Conservation (phyloP, 2,888 invertebrate genomes). For the Nebria salina region DNA sequence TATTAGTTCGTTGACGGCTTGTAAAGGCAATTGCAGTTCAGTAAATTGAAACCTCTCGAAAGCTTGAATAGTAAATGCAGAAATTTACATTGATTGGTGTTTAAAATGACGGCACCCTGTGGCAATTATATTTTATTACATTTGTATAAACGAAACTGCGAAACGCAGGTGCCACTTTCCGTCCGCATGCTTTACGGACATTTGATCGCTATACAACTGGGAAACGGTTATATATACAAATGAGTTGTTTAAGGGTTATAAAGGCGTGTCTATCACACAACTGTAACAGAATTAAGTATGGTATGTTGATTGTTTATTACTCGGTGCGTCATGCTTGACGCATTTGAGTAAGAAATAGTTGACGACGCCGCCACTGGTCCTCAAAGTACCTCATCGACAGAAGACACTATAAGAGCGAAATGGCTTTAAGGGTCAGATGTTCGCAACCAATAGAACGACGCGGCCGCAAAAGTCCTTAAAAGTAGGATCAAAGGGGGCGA, state of each 20-base stretch:
- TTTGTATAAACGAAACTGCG: background rate
- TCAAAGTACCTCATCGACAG: background rate
- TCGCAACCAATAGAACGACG: background rate
- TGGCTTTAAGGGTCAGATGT: background rate
- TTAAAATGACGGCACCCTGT: slow-evolving; percentile 16
- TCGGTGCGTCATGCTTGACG: too few relatives aligned
- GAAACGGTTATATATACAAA: too few relatives aligned
- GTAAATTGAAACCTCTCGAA: background rate
- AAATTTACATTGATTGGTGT: background rate
- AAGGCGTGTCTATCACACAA: too few relatives aligned
- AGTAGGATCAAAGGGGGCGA: slow-evolving; percentile 16
- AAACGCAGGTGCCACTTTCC: background rate
- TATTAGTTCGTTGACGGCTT: background rate
- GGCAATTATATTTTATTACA: slow-evolving; percentile 20
- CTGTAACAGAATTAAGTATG: too few relatives aligned
- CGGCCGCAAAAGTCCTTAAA: slow-evolving; percentile 21
- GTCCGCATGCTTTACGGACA: too few relatives aligned
- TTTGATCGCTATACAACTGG: too few relatives aligned
- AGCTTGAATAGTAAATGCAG: background rate
- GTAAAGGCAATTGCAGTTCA: background rate
- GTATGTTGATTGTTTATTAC: too few relatives aligned
- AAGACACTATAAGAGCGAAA: background rate
- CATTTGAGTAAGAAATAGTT: too few relatives aligned
- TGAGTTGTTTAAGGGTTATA: too few relatives aligned
- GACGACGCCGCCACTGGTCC: background rate